These are phyloP conservation scores for Calliopsis andreniformis DNA, from an alignment of 1,140 invertebrate species.

Conservation along the genomic window DNA sequence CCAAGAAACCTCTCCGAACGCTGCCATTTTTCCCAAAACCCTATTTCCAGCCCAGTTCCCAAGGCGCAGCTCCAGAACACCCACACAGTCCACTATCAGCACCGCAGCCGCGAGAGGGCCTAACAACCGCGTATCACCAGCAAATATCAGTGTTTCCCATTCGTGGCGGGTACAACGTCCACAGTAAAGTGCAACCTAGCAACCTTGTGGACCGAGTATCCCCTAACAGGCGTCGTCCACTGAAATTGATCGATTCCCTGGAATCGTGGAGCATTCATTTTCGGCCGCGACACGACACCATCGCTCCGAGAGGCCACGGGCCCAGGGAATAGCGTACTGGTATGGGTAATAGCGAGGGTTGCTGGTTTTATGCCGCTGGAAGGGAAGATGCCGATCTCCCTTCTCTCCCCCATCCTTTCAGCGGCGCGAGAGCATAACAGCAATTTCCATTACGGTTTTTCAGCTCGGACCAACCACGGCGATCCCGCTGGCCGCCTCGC, in stretches of 20 bases:
- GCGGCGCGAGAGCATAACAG: conserved; percentile 42
- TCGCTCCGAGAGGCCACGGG: not conserved
- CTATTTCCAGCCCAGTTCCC: no score
- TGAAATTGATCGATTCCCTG: conserved; percentile 43
- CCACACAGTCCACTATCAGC: no score
- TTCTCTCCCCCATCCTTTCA: conserved; percentile 49
- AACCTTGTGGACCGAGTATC: not conserved
- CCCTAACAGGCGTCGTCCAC: conserved; percentile 10
- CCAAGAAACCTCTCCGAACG: no score
- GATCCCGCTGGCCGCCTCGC: conserved; percentile 13
- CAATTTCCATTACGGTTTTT: conserved; percentile 55
- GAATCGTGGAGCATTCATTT: conserved; percentile 52
- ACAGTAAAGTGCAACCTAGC: conserved; percentile 24
- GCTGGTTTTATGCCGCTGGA: conserved; percentile 24
- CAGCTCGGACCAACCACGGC: conserved; percentile 34
- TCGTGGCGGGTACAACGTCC: conserved; percentile 14
- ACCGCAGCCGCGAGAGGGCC: not conserved
- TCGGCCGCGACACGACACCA: conserved; percentile 22
- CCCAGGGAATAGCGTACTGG: not conserved
- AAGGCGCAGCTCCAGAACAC: no score
- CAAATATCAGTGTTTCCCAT: conserved; percentile 23
- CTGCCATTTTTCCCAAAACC: no score
- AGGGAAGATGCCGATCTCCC: conserved; percentile 53
- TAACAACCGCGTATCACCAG: conserved; percentile 20
- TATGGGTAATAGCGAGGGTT: conserved; percentile 42